phyloP scores from a whole-genome alignment of 2,113 vertebrate genomes.

The Pygoscelis adeliae region DNA sequence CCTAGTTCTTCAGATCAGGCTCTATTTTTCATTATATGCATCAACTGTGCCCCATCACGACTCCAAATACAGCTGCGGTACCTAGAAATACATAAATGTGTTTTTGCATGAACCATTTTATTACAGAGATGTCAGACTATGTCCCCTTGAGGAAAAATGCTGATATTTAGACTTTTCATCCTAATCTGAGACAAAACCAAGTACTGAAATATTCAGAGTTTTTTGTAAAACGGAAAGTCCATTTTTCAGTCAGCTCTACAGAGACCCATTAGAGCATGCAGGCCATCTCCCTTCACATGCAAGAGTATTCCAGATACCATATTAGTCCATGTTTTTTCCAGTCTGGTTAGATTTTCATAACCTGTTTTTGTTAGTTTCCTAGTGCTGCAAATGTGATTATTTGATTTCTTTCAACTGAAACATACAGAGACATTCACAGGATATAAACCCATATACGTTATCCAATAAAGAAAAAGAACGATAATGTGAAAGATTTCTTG shows the following conservation, averaged over 20 bases:
- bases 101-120: background rate
- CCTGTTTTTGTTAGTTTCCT: background rate
- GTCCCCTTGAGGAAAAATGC: background rate
- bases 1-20: background rate
- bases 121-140: background rate
- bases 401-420: slow-evolving; percentile 11
- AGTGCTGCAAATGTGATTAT: background rate
- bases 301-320: background rate
- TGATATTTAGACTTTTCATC: background rate
- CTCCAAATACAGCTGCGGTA: background rate
- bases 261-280: background rate
- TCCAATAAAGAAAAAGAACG: background rate
- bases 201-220: background rate
- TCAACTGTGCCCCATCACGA: background rate
- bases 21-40: background rate
- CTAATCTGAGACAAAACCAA: background rate
- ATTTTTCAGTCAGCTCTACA: background rate
- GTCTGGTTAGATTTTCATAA: background rate
- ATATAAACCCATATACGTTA: background rate
- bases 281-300: background rate
- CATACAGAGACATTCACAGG: background rate
- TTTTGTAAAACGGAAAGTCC: background rate
- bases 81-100: background rate
- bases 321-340: background rate
- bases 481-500: background rate